Evolutionary conservation across 2,113 vertebrate species (phyloP).

Genomic region (Caranx melampygus): DNA sequence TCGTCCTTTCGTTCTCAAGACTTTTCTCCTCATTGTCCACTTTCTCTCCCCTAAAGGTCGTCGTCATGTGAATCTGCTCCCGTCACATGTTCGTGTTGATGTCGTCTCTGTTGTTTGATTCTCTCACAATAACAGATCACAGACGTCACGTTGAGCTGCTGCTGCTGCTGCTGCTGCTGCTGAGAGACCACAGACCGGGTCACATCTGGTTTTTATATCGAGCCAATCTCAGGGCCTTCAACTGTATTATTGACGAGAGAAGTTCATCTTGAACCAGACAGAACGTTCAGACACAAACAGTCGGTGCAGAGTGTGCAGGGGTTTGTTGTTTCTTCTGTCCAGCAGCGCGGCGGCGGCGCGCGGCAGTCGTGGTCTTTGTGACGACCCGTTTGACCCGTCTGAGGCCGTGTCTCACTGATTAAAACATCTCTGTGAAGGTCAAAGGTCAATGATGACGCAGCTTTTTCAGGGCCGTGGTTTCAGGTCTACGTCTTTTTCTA

Average conservation of each 20-base stretch:
- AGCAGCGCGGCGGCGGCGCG: too few relatives aligned
- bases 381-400: too few relatives aligned
- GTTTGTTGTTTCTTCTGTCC: too few relatives aligned
- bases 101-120: neutral
- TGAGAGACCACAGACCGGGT: too few relatives aligned
- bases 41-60: slow-evolving; percentile 44
- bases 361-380: too few relatives aligned
- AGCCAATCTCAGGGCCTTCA: too few relatives aligned
- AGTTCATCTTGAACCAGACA: too few relatives aligned
- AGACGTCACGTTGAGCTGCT: neutral
- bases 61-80: slow-evolving; percentile 17
- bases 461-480: slow-evolving; percentile 8
- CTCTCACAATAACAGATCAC: slow-evolving; percentile 33
- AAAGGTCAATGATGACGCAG: neutral
- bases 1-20: neutral
- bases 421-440: slow-evolving; percentile 35
- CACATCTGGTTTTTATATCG: neutral
- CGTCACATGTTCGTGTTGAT: neutral
- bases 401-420: neutral
- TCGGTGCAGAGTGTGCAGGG: too few relatives aligned
- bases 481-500: slow-evolving; percentile 71
- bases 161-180: slow-evolving; percentile 31
- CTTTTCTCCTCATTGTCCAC: neutral
- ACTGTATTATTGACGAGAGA: too few relatives aligned
- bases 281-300: too few relatives aligned